Conservation (phyloP, 2,797 vertebrate species). For the Chrosomus eos region DNA sequence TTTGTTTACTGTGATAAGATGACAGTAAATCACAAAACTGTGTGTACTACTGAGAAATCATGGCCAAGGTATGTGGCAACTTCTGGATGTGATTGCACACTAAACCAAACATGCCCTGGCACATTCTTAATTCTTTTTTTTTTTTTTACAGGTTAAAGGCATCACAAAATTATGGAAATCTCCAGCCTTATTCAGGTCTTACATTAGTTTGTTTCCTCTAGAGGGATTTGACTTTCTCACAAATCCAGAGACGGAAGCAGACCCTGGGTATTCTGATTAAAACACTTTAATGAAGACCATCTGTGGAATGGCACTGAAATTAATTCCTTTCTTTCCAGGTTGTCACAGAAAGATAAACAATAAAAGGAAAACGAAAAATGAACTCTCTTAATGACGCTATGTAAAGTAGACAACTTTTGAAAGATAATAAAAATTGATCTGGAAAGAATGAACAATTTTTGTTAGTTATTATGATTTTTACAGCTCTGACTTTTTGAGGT, state of each 20-base stretch:
- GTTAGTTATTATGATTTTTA: background rate
- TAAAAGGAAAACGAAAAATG: slow-evolving; percentile 27
- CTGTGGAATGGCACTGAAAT: slow-evolving; percentile 62
- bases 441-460: slow-evolving; percentile 9
- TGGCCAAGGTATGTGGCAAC: slow-evolving; percentile 32
- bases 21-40: slow-evolving; percentile 18
- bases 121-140: slow-evolving; percentile 4
- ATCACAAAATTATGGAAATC: slow-evolving; percentile 23
- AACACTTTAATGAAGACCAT: slow-evolving; percentile 64
- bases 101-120: slow-evolving; percentile 27
- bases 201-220: slow-evolving; percentile 11
- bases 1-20: slow-evolving; percentile 41
- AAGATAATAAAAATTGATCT: background rate
- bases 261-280: slow-evolving; percentile 59
- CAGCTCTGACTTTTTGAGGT: slow-evolving; percentile 30
- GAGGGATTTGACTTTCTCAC: slow-evolving; percentile 57
- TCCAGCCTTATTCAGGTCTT: slow-evolving; percentile 13
- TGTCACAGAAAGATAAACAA: slow-evolving; percentile 50
- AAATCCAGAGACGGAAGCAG: slow-evolving; percentile 48
- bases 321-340: slow-evolving; percentile 60
- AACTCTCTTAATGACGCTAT: slow-evolving; percentile 41
- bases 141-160: slow-evolving; percentile 30
- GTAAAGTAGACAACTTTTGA: slow-evolving; percentile 15
- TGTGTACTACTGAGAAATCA: slow-evolving; percentile 15
- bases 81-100: slow-evolving; percentile 15